Base-by-base conservation (phyloP, 2,113 vertebrate genomes). In the Gymnarchus niloticus region DNA sequence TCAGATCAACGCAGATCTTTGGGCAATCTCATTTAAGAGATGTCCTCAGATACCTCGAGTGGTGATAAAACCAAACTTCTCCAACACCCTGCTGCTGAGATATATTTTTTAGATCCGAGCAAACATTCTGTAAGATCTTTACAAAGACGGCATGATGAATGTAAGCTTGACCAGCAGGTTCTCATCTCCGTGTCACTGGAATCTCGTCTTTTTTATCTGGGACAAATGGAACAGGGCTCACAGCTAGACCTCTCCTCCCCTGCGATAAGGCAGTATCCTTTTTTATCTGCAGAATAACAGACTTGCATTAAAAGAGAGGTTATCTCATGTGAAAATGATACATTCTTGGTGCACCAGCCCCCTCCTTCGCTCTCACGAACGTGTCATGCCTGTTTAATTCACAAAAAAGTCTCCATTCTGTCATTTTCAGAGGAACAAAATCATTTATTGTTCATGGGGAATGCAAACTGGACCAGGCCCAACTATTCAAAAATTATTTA, bases 151-250 rank as follows among this genome's bases (percentile, higher is more conserved):
- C 33, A 41, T 73, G 65, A 73, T 73, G 41, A 73, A 73, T 73
- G 65, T 73, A 37, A 73, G 4, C 37, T 33, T 41, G 65, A 19
- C 65, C 65, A 73, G 41, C 65, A 73, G 65, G 65, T 73, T 41
- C 65, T 73, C 65, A 73, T 73, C 65, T 69, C 65, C 1, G 33
- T 73, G 65, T 73, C 65, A 19, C 17, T 17, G 14, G 65, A 33
- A 73, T 73, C 19, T 73, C 33, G 33, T 41, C 65, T 41, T 37
- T 69, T 73, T 73, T 73, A 73, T 73, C 65, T 73, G 33, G 65
- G 65, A 73, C 65, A 73, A 73, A 73, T 73, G 65, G 33, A 73
- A 73, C 65, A 73, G 65, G 14, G 65, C 65, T 73, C 65, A 73
- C 33, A 73, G 28, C 33, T 41, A 73, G 65, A 73, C 33, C 65